A percentile compares a stretch with the other conserved stretches of the same genome.
Evolutionary conservation across 2,113 vertebrate genomes (phyloP).

Genomic region (Gasterosteus nipponicus): DNA sequence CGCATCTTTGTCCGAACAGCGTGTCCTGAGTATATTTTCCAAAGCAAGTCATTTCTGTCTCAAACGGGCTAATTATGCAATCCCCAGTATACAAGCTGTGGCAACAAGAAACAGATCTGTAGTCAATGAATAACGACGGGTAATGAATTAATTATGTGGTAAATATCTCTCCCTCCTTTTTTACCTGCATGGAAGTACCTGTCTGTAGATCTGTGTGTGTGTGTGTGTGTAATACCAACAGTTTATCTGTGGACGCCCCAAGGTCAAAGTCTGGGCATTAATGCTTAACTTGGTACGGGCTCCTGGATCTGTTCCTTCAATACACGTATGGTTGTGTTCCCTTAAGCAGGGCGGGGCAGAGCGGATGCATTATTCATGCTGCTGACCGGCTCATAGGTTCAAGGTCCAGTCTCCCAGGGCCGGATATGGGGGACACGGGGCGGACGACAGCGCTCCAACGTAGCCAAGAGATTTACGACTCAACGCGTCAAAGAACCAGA

Average conservation of each 20-base stretch:
- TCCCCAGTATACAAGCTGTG: not conserved
- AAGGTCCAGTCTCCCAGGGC: constrained; percentile 32
- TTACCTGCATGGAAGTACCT: not conserved
- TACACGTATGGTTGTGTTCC: constrained; percentile 21
- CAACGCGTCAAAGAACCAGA: constrained; percentile 3
- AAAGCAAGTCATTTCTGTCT: not conserved
- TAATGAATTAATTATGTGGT: constrained; percentile 10
- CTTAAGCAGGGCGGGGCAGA: constrained; percentile 24
- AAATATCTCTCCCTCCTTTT: constrained; percentile 5
- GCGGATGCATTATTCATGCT: constrained; percentile 58
- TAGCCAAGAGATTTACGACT: constrained; percentile 10
- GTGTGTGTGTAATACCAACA: not conserved
- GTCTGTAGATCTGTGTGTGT: not conserved
- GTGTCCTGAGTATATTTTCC: not conserved
- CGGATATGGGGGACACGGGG: constrained; percentile 26
- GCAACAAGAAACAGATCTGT: constrained; percentile 2
- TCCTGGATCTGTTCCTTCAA: constrained; percentile 21
- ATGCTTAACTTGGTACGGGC: constrained; percentile 49
- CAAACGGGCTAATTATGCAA: not conserved
- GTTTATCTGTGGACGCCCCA: constrained; percentile 15
- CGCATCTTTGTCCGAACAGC: not conserved
- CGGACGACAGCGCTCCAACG: not conserved
- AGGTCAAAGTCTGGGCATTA: constrained; percentile 26
- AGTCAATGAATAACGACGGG: constrained; percentile 23
- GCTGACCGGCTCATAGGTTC: constrained; percentile 45